Base-by-base conservation (phyloP, 1,140 invertebrate genomes). In the Diachasmimorpha longicaudata region DNA sequence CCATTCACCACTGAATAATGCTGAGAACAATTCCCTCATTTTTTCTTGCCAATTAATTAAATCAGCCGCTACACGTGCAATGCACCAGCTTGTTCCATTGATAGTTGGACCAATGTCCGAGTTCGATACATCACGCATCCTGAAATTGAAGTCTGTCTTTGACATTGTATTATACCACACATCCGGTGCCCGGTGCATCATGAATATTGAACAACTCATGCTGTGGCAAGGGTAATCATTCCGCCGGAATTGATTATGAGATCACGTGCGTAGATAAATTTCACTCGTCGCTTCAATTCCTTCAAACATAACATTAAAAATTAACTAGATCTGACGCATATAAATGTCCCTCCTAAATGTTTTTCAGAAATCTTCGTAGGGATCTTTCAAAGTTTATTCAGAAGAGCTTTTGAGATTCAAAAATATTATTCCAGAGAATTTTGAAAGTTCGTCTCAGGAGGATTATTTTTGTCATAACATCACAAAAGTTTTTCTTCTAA, bases 101-200 rank as follows among this genome's bases (percentile, higher is more conserved):
- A 11, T 68, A 19, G 36, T 68, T 39, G 25, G 10, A 68, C 83
- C 82, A 81, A 82, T 76, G 75, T 79, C 78, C 68, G 76, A 83
- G 76, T 82, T 81, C 72, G 76, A 80, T 83, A 85, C 80, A 83
- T 85, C 81, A 82, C 66, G 66, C 42, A 44, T 46, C 79, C 72
- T 81, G 80, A 85, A 84, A 87, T 86, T 84, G 84, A 83, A 85
- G 81, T 83, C 81, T 81, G 84, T 85, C 85, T 86, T 87, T 86
- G 85, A 86, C 82, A 79, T 77, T 74, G 58, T 25, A 66, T 66
- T 19, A 66, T 68, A 68, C 36, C 36, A n/a, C 42, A 66, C 48
- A 13, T 72, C 16, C 72, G 55, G 25, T 63, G 58, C 23, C 46
- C 19, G 21, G 2, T 23, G 68, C 77, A 81, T 83, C 83, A 86